Conservation (phyloP, 2,113 vertebrate genomes). For the Petromus typicus region DNA sequence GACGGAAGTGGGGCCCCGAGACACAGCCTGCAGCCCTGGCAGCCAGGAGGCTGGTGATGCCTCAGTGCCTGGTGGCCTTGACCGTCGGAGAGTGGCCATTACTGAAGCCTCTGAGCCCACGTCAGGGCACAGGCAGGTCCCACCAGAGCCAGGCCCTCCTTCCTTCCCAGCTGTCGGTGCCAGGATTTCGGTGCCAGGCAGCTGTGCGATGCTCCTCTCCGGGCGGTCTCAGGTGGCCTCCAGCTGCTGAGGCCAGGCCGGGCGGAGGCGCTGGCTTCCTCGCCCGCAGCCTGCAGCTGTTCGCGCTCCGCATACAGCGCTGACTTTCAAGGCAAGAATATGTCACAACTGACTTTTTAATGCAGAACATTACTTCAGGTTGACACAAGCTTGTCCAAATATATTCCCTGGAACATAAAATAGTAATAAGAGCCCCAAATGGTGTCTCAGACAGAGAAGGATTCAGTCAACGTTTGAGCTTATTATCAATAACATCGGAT, state of each 20-base stretch:
- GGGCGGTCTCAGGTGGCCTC: conserved; percentile 62
- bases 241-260: conserved; percentile 55
- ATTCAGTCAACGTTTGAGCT: background rate
- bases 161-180: conserved; percentile 25
- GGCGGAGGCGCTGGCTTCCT: conserved; percentile 53
- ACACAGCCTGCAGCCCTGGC: background rate
- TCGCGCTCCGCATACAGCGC: conserved; percentile 3
- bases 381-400: background rate
- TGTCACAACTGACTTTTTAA: conserved; percentile 37
- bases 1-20: background rate
- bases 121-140: background rate
- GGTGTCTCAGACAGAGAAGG: background rate
- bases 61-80: background rate
- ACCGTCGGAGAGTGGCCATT: background rate
- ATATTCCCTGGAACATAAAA: background rate
- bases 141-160: background rate
- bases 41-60: background rate
- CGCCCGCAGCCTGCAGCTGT: conserved; percentile 55
- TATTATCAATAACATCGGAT: background rate
- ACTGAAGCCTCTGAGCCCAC: background rate
- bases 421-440: background rate
- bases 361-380: conserved; percentile 49
- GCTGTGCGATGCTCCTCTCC: conserved; percentile 62
- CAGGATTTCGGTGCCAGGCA: conserved; percentile 19
- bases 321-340: conserved; percentile 54